Conservation (phyloP, 2,888 invertebrate species). For the Tortricodes alternella region DNA sequence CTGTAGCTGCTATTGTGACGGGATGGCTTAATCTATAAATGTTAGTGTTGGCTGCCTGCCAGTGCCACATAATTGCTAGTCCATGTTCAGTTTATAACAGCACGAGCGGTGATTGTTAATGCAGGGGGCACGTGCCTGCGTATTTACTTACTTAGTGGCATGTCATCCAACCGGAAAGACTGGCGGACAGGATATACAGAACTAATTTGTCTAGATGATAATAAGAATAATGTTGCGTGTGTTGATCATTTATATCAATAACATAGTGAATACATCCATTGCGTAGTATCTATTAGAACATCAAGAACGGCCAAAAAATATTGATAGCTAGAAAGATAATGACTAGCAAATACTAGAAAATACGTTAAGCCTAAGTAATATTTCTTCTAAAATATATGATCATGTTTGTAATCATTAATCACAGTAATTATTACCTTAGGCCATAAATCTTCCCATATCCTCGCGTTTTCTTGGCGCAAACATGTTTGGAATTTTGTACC, state of each 20-base stretch:
- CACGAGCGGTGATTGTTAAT: not conserved
- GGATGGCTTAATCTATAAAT: constrained; percentile 25
- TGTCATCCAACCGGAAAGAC: too few relatives aligned
- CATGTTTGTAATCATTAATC: constrained; percentile 6
- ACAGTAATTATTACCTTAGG: constrained; percentile 2
- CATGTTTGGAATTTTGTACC: too few relatives aligned
- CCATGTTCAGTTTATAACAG: not conserved
- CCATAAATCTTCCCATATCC: constrained; percentile 1
- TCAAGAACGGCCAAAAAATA: too few relatives aligned
- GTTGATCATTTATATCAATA: too few relatives aligned
- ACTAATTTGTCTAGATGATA: too few relatives aligned
- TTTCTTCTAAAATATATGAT: not conserved
- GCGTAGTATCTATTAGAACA: too few relatives aligned
- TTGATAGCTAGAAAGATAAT: too few relatives aligned
- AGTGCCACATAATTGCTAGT: constrained; percentile 18
- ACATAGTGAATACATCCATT: too few relatives aligned
- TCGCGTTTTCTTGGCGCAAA: not conserved
- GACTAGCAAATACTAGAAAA: not conserved
- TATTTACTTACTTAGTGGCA: not conserved
- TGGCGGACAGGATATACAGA: too few relatives aligned
- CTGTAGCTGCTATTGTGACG: constrained; percentile 5
- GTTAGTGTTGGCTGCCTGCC: constrained; percentile 21
- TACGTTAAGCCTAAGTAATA: not conserved
- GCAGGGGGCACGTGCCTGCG: not conserved
- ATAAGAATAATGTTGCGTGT: too few relatives aligned